Evolutionary conservation across 2,797 vertebrate species (phyloP).

Genomic region (Leptodactylus fallax): DNA sequence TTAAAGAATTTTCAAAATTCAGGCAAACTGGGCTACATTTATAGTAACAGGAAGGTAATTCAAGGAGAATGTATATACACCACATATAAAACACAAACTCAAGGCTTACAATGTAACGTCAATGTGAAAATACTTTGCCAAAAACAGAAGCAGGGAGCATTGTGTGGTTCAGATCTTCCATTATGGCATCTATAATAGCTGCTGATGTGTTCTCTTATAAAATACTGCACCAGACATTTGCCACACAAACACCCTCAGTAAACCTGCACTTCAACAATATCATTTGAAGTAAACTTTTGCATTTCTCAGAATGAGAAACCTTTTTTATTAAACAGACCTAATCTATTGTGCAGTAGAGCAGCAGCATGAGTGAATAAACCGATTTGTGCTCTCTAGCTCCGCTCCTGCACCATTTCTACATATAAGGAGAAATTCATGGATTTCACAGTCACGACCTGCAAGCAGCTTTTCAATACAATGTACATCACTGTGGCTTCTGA

Average conservation of each 20-base stretch:
- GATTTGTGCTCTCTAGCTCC: background rate
- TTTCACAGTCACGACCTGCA: background rate
- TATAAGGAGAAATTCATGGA: background rate
- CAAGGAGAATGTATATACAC: background rate
- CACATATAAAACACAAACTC: background rate
- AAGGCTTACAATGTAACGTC: background rate
- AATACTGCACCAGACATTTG: background rate
- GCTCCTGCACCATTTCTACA: background rate
- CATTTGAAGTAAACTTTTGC: background rate
- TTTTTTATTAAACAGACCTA: background rate
- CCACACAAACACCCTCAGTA: background rate
- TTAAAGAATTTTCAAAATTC: no score
- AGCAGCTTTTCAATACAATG: background rate
- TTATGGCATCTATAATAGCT: background rate
- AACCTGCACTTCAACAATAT: no score
- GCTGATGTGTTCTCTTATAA: background rate
- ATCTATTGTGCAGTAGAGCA: background rate
- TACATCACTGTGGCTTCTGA: background rate
- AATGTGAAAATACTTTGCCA: background rate
- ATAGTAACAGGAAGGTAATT: background rate
- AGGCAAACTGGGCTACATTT: background rate
- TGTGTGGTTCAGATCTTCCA: background rate
- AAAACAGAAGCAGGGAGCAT: background rate
- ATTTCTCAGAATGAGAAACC: background rate
- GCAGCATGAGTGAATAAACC: background rate